Conservation (phyloP, 2,888 invertebrate species). For the Dromius quadrimaculatus region DNA sequence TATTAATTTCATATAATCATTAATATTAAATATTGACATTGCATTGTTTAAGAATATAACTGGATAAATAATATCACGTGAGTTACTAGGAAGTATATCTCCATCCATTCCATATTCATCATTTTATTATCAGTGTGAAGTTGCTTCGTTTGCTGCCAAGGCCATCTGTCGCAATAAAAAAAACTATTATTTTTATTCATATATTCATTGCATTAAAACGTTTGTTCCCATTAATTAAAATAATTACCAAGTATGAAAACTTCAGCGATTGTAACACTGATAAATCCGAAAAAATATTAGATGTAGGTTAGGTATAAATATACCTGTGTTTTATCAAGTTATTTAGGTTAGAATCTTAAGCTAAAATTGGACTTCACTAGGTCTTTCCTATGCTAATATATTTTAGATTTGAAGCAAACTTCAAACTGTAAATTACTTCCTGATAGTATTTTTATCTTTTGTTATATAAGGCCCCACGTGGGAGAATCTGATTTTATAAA, state of each 20-base stretch:
- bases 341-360: background rate
- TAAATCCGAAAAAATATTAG: background rate
- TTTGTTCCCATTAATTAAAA: background rate
- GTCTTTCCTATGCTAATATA: background rate
- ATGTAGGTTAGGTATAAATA: slow-evolving; percentile 20
- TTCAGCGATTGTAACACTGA: background rate
- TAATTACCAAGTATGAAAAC: background rate
- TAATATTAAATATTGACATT: too few relatives aligned
- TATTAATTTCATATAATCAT: too few relatives aligned
- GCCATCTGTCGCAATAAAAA: background rate
- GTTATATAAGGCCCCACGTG: background rate
- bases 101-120: too few relatives aligned
- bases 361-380: slow-evolving; percentile 2
- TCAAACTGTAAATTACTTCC: slow-evolving; percentile 2
- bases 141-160: background rate
- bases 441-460: slow-evolving; percentile 4
- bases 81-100: too few relatives aligned
- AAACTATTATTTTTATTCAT: slow-evolving; percentile 2
- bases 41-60: too few relatives aligned
- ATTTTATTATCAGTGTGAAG: background rate
- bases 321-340: background rate
- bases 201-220: background rate
- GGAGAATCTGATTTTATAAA: background rate
- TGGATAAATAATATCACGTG: too few relatives aligned
- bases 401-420: background rate